Evolutionary conservation across 92 coral and sea anemone species (phyloP), one percentile per base, ranked within the genome.

Genomic region (Porites rus): DNA sequence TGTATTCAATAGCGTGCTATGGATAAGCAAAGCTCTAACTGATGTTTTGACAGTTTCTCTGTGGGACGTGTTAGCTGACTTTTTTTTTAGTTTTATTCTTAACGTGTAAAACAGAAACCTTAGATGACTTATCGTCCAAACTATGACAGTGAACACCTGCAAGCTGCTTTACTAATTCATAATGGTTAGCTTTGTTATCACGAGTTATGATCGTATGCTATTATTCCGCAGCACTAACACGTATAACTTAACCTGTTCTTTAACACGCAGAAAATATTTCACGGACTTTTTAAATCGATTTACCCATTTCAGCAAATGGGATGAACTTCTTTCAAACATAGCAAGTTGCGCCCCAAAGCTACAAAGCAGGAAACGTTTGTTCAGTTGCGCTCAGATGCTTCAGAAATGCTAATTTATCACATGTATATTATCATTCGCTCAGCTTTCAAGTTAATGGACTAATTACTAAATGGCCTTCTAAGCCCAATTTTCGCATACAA

Each of bases 391-490:
- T 74, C 74, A 83, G 86, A 58, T 81, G 77, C 51, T n/a, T 81
- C 11, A 58, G n/a, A 56, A 73, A 83, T 83, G 87, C 87, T 46
- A 83, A 83, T 83, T 14, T 60, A 58, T 74, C 72, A 13, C 80
- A 25, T 5, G 65, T 52, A 52, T 74, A 65, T 83, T 83, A 62
- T 61, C 43, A 51, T 74, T 74, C 74, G 79, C 65, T 51, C 80
- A 21, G 73, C 79, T 63, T 83, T 83, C 80, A 74, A 73, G 61
- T 86, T 81, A 90, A 90, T 90, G 93, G 90, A 82, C 90, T 90
- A 90, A 90, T 90, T 90, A 85, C 87, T 75, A 80, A 90, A 90
- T 90, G 93, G 90, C 75, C 83, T 75, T 80, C 86, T 54, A 43
- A 69, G 58, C 76, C 79, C 87, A 80, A 80, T 86, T 80, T 81